Base-by-base conservation (phyloP, 2,888 invertebrate species). In the Nemoura dubitans region DNA sequence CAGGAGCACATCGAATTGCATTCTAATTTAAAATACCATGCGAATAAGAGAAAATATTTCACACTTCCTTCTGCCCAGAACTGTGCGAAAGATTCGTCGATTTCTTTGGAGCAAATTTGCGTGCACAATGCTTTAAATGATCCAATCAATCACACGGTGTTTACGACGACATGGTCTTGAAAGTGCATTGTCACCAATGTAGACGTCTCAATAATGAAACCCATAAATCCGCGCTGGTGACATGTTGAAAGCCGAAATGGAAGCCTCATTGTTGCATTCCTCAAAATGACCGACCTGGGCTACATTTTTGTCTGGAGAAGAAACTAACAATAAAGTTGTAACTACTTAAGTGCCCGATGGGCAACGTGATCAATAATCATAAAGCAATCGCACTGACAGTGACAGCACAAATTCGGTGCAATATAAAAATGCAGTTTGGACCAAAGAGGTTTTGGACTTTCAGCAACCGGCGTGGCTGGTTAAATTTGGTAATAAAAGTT, bases 281-380 rank as follows among this genome's bases (percentile, higher is more conserved):
- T 59, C 14, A 21, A 59, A 36, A 59, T 21, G 59, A 21, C 59
- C 59, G 21, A 21, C 59, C 3, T 21, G 59, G 59, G 16, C 21
- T 7, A 59, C 59, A 59, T 59, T 21, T 59, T 59, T 16, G 59
- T 59, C 59, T 21, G 59, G 16, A 21, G 59, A 59, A 59, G 59
- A 59, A 59, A 59, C 14, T 59, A 59, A 59, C 59, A 59, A 59
- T 59, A 59, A 59, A 59, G 59, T 21, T 59, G 59, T 59, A 21
- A 59, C 59, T 59, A 59, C 14, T 59, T 59, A 59, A 59, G 59
- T 59, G 59, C 16, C 59, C 59, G 2, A 59, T 59, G 59, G 59
- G 6, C 59, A 59, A 1, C 14, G 30, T 30, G 81, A 81, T 81
- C 81, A 81, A 81, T 81, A 81, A 81, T 81, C 81, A 29, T 81